Evolutionary conservation across 2,113 vertebrate species (phyloP), one percentile per base, ranked within the genome.

Genomic region (Cepphus grylle): DNA sequence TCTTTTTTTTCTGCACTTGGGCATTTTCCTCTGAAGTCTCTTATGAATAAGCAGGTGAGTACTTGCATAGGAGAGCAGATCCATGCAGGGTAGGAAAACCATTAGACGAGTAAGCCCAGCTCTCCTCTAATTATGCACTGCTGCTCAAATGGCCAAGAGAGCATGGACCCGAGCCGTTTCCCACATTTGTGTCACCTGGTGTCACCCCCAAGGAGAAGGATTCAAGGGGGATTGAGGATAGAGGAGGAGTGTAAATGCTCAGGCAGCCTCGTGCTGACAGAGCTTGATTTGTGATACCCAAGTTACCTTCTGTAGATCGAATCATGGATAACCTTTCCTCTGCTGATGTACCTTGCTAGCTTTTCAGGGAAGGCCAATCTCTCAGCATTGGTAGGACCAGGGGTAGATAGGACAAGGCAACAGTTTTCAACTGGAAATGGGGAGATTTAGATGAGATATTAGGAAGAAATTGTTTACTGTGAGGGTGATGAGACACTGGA

Each of bases 1-100:
- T 38, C 42, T 62, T 55, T 59, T 42, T 30, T 32, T 29, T 6
- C 55, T 74, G 84, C 21, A 8, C 25, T 50, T 52, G 38, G 18
- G 25, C 21, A 40, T 67, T 58, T 74, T 45, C 25, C 26, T 72
- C 45, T n/a, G 42, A 67, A 49, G 20, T 43, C 0, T 2, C 27
- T 42, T 65, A 40, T 42, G 59, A 17, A 9, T 36, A 78, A 67
- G 47, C 27, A 72, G 47, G 53, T 1, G 2, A 78, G 45, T 13
- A 7, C 18, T 56, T 1, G 4, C 0, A 0, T 12, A 8, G 32
- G 47, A 80, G 17, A 27, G 10, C 45, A 21, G 82, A 36, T n/a
- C 0, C 0, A 25, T 30, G 43, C 2, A 7, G 47, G 38, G 21
- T 20, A 61, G 69, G n/a, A 71, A 73, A 91, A 29, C 26, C 45